phyloP scores from a whole-genome alignment of 1,140 invertebrate species.

The Reticulitermes speratus region DNA sequence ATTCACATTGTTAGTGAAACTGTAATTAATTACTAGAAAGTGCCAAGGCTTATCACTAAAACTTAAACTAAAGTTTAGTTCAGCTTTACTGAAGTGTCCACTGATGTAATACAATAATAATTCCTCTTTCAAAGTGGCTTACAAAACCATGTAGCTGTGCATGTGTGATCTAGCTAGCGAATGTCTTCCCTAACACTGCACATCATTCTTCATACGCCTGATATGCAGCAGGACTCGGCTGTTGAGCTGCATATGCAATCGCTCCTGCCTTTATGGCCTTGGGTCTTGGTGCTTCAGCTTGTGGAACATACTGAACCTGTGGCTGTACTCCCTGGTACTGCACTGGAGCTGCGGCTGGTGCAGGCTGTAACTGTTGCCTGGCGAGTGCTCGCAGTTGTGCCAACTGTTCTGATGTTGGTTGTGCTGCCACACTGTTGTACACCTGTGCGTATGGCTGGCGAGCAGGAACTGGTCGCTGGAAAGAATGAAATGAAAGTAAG shows the following conservation, averaged over 20 bases:
- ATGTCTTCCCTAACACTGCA: background rate
- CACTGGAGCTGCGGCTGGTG: background rate
- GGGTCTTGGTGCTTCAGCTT: background rate
- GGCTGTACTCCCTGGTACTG: conserved; percentile 13
- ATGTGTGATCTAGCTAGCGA: too few relatives aligned
- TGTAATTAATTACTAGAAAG: too few relatives aligned
- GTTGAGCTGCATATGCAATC: background rate
- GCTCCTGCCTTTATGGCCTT: background rate
- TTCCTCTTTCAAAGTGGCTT: too few relatives aligned
- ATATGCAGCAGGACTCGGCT: background rate
- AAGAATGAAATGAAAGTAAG: background rate
- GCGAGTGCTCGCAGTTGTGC: background rate
- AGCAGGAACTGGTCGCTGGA: background rate
- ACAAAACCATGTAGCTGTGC: too few relatives aligned
- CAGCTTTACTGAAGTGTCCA: too few relatives aligned
- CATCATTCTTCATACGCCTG: conserved; percentile 20
- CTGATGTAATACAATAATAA: too few relatives aligned
- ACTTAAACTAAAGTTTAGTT: too few relatives aligned
- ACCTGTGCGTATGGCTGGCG: background rate
- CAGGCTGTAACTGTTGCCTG: background rate
- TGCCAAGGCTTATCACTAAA: too few relatives aligned
- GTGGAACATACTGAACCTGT: background rate
- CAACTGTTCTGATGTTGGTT: background rate
- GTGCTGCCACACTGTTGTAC: conserved; percentile 2
- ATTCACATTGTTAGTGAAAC: too few relatives aligned